These are phyloP conservation scores for Pluvialis apricaria DNA, from an alignment of 2,113 vertebrate genomes.

Conservation along the genomic window DNA sequence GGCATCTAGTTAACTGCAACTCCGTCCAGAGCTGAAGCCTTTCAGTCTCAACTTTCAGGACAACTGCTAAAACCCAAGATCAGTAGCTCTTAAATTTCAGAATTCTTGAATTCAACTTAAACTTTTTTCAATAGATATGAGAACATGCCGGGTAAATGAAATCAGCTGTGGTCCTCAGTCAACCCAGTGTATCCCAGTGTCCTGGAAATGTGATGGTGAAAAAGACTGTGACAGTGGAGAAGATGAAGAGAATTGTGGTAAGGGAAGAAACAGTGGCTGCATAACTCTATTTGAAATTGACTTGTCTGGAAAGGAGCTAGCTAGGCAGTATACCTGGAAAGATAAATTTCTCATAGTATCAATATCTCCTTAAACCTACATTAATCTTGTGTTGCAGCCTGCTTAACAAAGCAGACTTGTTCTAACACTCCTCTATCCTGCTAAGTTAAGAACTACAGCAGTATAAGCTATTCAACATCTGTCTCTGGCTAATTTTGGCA, in stretches of 20 bases:
- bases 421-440: not conserved
- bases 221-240: constrained; percentile 92
- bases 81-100: not conserved
- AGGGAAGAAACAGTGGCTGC: constrained; percentile 45
- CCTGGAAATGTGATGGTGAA: constrained; percentile 97
- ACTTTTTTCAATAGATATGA: constrained; percentile 78
- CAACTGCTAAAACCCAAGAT: not conserved
- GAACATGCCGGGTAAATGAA: constrained; percentile 90
- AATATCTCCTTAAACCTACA: not conserved
- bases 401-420: not conserved
- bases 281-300: not conserved
- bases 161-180: constrained; percentile 90
- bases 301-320: not conserved
- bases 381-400: not conserved
- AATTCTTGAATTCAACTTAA: not conserved
- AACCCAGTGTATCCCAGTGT: constrained; percentile 90
- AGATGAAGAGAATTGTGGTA: constrained; percentile 95
- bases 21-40: not conserved
- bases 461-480: not conserved
- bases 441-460: not conserved
- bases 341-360: not conserved
- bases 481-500: not conserved
- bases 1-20: not conserved
- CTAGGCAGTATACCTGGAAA: not conserved
- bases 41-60: not conserved